Conservation (phyloP, 1,140 invertebrate species). For the Drosophila gunungcola region DNA sequence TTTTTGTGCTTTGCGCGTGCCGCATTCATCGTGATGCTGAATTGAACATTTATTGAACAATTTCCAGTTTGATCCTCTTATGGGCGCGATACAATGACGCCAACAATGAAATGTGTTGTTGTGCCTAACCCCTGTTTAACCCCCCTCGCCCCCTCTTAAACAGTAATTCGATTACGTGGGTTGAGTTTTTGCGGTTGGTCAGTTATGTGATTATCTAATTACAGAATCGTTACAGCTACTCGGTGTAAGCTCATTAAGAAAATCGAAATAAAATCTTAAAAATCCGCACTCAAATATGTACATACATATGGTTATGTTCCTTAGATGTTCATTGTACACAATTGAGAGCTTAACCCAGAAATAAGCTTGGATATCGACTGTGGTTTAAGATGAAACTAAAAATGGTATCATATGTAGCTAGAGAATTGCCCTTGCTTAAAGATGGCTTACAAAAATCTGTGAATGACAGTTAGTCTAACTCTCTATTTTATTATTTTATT, state of each 20-base stretch:
- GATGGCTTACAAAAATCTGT: too few relatives aligned
- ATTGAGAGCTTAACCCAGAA: too few relatives aligned
- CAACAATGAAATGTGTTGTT: conserved; percentile 9
- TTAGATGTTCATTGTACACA: too few relatives aligned
- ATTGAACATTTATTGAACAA: conserved; percentile 66
- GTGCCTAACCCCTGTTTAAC: conserved; percentile 2
- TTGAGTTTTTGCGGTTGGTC: conserved; percentile 28
- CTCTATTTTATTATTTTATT: too few relatives aligned
- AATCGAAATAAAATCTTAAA: too few relatives aligned
- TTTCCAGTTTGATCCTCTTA: conserved; percentile 71
- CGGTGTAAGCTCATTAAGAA: neutral
- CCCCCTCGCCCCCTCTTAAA: neutral
- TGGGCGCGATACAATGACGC: conserved; percentile 33
- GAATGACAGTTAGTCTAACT: too few relatives aligned
- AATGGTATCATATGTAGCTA: too few relatives aligned
- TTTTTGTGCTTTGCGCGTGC: conserved; percentile 57
- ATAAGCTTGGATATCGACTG: too few relatives aligned
- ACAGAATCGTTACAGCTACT: neutral
- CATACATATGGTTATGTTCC: too few relatives aligned
- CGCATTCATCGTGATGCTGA: conserved; percentile 51
- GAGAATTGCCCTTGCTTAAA: too few relatives aligned
- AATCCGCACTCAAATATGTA: too few relatives aligned
- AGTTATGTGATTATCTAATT: conserved; percentile 19
- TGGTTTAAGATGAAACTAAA: too few relatives aligned
- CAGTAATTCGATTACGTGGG: conserved; percentile 2